Evolutionary conservation across 1,140 invertebrate genomes (phyloP), one percentile per base, ranked within the genome.

Genomic region (Sitophilus oryzae): DNA sequence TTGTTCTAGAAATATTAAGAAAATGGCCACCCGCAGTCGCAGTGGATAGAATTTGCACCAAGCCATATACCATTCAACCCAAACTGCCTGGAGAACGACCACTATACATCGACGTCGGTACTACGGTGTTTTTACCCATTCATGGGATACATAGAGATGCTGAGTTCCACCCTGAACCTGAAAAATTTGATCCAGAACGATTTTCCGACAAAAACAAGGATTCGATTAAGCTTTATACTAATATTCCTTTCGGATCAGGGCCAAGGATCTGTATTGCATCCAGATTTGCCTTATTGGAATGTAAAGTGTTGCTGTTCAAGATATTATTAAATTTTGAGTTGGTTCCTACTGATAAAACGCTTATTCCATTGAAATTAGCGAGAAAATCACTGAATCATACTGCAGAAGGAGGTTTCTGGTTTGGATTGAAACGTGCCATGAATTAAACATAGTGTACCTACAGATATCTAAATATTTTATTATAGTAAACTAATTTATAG

Each of bases 191-290:
- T 43, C 62, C 64, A 9, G 62, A 60, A 36, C 50, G 64, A 38
- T 66, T 66, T 53, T 59, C 41, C n/a, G 60, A 61, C 40, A 52
- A 58, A 40, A 66, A 66, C 36, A 64, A 58, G 56, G 22, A 42
- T 2, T 62, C 61, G 8, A 68, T 79, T 44, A 72, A 68, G 53
- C 71, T 62, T 2, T 73, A 70, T 49, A 58, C 72, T 11, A 81
- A 73, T 63, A 63, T 82, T 11, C 79, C 82, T 2, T 82, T 83
- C 63, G 79, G 77, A 15, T 72, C 74, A 23, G 79, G 78, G 3
- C 72, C 73, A 3, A 66, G 77, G 55, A 68, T 65, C 53, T 72
- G 61, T 41, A 52, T 62, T 5, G 65, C 51, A 11, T 59, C 60
- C 9, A 45, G 67, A 54, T 69, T 69, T 52, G 66, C 67, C 41